Evolutionary conservation across 2,888 invertebrate species (phyloP).

Genomic region (Eupithecia exiguata): DNA sequence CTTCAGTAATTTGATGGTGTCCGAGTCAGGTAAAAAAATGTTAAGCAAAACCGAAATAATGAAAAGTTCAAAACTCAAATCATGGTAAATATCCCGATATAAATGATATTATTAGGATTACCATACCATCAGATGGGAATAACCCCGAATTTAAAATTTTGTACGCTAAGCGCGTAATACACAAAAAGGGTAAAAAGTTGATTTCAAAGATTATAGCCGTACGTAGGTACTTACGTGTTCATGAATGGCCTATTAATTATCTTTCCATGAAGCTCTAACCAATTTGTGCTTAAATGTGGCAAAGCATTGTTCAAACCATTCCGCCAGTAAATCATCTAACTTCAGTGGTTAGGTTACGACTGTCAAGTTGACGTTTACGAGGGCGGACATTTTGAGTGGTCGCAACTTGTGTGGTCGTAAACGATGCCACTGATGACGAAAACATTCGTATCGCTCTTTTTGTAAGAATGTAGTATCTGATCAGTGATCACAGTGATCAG

Average conservation of each 20-base stretch:
- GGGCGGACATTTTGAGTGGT: conserved; percentile 67
- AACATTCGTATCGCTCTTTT: not conserved
- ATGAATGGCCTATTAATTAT: not conserved
- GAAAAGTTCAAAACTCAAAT: too few species aligned
- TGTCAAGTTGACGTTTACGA: conserved; percentile 75
- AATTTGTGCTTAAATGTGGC: conserved; percentile 9
- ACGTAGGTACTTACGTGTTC: not conserved
- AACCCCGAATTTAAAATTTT: too few species aligned
- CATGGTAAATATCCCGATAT: too few species aligned
- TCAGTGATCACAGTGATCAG: not conserved
- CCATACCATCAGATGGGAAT: too few species aligned
- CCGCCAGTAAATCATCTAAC: conserved; percentile 29
- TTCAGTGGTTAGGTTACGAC: conserved; percentile 21
- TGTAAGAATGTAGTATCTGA: not conserved
- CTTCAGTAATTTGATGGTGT: too few species aligned
- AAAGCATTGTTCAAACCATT: conserved; percentile 17
- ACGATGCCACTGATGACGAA: conserved; percentile 42
- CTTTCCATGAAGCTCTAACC: not conserved
- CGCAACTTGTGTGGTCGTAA: conserved; percentile 73
- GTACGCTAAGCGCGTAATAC: too few species aligned
- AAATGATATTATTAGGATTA: too few species aligned
- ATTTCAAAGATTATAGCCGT: not conserved
- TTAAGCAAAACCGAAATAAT: too few species aligned
- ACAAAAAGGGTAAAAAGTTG: too few species aligned
- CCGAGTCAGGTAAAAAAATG: too few species aligned